Evolutionary conservation across 2,797 vertebrate species (phyloP).

Genomic region (Trematomus bernacchii): DNA sequence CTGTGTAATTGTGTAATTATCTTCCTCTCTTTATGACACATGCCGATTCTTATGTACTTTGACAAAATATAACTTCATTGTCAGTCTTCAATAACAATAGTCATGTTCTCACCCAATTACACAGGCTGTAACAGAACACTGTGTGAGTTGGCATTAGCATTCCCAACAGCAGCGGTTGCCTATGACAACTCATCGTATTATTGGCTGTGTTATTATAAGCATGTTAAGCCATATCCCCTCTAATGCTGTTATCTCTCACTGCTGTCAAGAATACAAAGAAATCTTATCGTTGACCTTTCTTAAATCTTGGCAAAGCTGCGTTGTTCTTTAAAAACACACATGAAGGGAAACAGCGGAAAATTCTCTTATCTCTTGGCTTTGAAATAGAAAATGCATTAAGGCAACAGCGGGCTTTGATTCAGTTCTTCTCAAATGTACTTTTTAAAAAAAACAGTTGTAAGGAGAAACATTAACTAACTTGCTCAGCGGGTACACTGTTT

Average conservation of each 20-base stretch:
- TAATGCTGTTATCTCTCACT: constrained; percentile 18
- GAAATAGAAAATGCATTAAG: constrained; percentile 37
- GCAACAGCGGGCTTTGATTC: constrained; percentile 23
- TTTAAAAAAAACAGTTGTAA: background rate
- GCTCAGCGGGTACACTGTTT: background rate
- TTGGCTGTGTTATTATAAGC: constrained; percentile 12
- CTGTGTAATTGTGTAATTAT: constrained; percentile 13
- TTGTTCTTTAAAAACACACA: constrained; percentile 21
- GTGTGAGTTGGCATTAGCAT: background rate
- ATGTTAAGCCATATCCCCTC: constrained; percentile 5
- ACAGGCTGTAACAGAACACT: background rate
- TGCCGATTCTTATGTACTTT: background rate
- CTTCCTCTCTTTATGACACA: constrained; percentile 6
- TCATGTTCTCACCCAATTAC: background rate
- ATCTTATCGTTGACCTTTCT: constrained; percentile 44
- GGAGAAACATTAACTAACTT: constrained; percentile 9
- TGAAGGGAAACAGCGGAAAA: constrained; percentile 31
- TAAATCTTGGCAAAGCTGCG: constrained; percentile 24
- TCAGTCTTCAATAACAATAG: constrained; percentile 1
- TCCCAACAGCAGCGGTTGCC: background rate
- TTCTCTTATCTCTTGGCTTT: constrained; percentile 49
- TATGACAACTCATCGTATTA: background rate
- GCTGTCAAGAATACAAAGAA: constrained; percentile 26
- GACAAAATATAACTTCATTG: background rate
- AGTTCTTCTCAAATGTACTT: constrained; percentile 13